Percentiles rank a stretch among this genome's conserved stretches.
Conservation (phyloP, 1,140 invertebrate genomes). For the Heliconius melpomene region DNA sequence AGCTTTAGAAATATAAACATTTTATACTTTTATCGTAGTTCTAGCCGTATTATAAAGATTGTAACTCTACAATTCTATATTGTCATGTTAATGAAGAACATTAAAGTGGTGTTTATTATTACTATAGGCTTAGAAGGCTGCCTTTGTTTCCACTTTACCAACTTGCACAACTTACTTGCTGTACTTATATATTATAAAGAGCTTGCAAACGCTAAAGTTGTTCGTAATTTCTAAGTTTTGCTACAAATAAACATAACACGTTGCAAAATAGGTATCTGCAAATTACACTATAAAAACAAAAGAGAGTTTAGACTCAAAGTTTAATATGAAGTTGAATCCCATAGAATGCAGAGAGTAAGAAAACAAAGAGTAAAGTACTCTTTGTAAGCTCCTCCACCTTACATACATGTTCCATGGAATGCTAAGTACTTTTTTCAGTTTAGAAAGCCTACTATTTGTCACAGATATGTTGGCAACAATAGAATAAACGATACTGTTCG, state of each 20-base stretch:
- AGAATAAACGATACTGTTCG: neutral
- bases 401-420: too few relatives aligned
- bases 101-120: neutral
- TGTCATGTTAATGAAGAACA: neutral
- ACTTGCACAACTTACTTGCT: neutral
- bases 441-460: neutral
- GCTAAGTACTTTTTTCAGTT: neutral
- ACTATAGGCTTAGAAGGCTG: neutral
- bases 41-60: neutral
- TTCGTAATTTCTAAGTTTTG: slow-evolving; percentile 1
- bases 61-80: neutral
- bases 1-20: too few relatives aligned
- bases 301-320: too few relatives aligned
- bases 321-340: too few relatives aligned
- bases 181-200: neutral
- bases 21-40: neutral
- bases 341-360: too few relatives aligned
- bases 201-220: neutral
- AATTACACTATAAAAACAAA: too few relatives aligned
- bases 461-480: neutral
- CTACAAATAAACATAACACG: neutral
- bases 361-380: too few relatives aligned
- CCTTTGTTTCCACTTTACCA: neutral
- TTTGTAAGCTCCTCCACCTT: too few relatives aligned
- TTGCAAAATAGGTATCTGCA: too few relatives aligned